phyloP scores from a whole-genome alignment of 2,797 vertebrate species.

The Steatocranus sp. region DNA sequence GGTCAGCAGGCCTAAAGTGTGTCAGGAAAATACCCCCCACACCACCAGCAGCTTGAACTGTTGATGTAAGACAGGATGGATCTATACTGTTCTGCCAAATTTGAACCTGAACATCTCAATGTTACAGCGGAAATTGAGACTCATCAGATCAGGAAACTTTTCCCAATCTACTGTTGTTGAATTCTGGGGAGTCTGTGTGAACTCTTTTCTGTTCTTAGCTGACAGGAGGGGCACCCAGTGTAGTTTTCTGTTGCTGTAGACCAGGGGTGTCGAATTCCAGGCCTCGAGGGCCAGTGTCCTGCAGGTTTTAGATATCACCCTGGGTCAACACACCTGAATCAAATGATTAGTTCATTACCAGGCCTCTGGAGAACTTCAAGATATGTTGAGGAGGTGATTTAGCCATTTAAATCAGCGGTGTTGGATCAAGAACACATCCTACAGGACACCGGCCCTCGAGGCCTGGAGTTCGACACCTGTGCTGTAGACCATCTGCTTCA shows the following conservation, averaged over 20 bases:
- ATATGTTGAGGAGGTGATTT: too few relatives aligned
- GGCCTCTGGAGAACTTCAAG: too few relatives aligned
- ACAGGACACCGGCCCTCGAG: fast-evolving
- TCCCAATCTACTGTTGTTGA: fast-evolving
- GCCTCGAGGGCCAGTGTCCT: fast-evolving
- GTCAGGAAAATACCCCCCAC: background rate
- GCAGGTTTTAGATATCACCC: background rate
- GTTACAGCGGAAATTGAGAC: background rate
- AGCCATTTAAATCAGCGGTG: too few relatives aligned
- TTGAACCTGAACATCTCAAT: background rate
- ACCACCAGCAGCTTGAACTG: background rate
- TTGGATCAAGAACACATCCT: too few relatives aligned
- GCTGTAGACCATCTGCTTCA: fast-evolving
- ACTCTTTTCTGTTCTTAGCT: background rate
- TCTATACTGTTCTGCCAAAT: fast-evolving
- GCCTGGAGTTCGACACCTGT: background rate
- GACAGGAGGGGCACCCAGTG: background rate
- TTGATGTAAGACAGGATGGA: background rate
- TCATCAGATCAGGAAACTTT: background rate
- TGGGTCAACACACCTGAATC: too few relatives aligned
- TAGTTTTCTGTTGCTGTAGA: background rate
- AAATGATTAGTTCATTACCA: too few relatives aligned
- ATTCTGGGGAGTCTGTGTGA: background rate
- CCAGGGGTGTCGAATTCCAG: fast-evolving
- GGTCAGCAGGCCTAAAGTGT: background rate